Conservation (phyloP, 2,888 invertebrate genomes). For the Pherbina coryleti region DNA sequence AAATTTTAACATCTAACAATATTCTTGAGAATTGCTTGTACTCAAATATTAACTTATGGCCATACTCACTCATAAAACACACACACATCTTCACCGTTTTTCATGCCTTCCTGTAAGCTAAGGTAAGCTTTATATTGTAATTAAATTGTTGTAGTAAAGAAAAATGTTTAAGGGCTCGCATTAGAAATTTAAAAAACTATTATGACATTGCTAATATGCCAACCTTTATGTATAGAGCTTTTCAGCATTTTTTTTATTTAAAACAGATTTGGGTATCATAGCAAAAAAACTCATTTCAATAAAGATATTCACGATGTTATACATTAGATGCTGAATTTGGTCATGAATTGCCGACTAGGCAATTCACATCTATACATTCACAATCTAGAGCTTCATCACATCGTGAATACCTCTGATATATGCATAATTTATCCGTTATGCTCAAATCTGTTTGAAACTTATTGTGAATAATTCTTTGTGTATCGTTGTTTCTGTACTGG, state of each 20-base stretch:
- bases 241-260: no score
- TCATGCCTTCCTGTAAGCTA: slow-evolving; percentile 11
- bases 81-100: slow-evolving; percentile 9
- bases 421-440: no score
- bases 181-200: background rate
- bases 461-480: background rate
- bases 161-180: background rate
- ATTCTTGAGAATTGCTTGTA: background rate
- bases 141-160: background rate
- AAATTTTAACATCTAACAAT: background rate
- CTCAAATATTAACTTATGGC: background rate
- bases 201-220: background rate
- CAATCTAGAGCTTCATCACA: no score
- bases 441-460: background rate
- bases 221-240: no score
- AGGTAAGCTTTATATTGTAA: slow-evolving; percentile 19
- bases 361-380: no score
- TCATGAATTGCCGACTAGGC: no score
- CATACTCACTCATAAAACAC: slow-evolving; percentile 4
- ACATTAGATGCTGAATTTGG: no score
- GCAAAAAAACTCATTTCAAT: no score
- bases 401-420: no score
- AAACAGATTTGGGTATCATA: no score
- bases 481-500: no score
- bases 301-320: no score